phyloP scores from a whole-genome alignment of 64 coral and sea anemone species.

The Actinia equina region DNA sequence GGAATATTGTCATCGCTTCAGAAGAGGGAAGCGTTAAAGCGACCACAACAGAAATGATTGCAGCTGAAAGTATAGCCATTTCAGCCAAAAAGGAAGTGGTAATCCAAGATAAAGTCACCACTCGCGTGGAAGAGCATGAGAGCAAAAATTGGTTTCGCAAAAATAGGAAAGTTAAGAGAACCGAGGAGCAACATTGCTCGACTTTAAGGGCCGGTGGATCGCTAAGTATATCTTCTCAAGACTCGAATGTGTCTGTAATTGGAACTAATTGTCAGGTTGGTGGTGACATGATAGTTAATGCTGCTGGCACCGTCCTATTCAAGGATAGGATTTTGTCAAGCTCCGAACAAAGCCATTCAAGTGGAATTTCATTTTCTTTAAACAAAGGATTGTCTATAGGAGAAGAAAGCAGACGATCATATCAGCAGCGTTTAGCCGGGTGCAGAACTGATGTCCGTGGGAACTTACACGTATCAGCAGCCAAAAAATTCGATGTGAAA shows the following conservation, averaged over 20 bases:
- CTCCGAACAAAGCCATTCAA: constrained; percentile 28
- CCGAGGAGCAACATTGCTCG: constrained; percentile 31
- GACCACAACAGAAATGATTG: constrained; percentile 31
- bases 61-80: constrained; percentile 28
- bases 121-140: constrained; percentile 42
- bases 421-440: constrained; percentile 32
- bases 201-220: constrained; percentile 30
- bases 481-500: constrained; percentile 38
- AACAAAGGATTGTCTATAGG: constrained; percentile 39
- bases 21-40: constrained; percentile 20
- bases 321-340: constrained; percentile 40
- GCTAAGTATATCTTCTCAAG: constrained; percentile 16
- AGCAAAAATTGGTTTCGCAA: constrained; percentile 31
- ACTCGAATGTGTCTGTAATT: constrained; percentile 32
- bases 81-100: constrained; percentile 42
- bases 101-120: constrained; percentile 44
- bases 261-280: constrained; percentile 26
- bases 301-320: constrained; percentile 27
- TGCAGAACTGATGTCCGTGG: constrained; percentile 10
- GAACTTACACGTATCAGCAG: constrained; percentile 11
- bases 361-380: constrained; percentile 36
- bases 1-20: constrained; percentile 12
- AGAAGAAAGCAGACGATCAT: not conserved
- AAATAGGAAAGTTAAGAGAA: constrained; percentile 30
- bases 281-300: constrained; percentile 27